Evolutionary conservation across 2,113 vertebrate genomes (phyloP), one percentile per base, ranked within the genome.

Genomic region (Brachyhypopomus gauderio): DNA sequence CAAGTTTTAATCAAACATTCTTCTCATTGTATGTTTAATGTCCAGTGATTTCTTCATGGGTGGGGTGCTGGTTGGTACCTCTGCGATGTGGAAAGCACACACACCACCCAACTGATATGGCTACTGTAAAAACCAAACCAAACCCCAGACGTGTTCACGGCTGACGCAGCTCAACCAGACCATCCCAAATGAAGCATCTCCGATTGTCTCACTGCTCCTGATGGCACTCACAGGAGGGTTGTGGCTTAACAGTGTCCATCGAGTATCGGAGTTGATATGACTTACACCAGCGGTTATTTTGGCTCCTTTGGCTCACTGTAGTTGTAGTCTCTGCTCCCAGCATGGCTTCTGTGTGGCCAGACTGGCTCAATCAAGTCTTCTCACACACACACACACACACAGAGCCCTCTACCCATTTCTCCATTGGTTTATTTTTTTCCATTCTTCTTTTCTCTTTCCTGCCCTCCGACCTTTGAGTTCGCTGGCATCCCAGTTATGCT

Each of bases 401-500:
- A 23, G 17, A 14, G n/a, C 63, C 9, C 4, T 16, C 70, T 75
- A 45, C 62, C 62, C 41, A 52, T 14, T 23, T 16, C 41, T 55
- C 36, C 64, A 23, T n/a, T 5, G 22, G 14, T 64, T 48, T 74
- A 75, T 48, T 62, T 58, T 30, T 52, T 30, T n/a, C n/a, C 2
- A 27, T 11, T 27, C 69, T 9, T 34, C 5, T 23, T 25, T 71
- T n/a, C 67, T 63, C 72, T 80, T 60, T 12, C 52, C 36, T 56
- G 8, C 69, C 22, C 23, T 60, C 71, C 41, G n/a, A 34, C 64
- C 34, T 30, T 5, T 52, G 45, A 56, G 41, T 67, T 12, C 27
- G 63, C 77, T 23, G 6, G 17, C 20, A 74, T 30, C 36, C 25
- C 74, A 67, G 55, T 83, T 62, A 99, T 6, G 96, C 97, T 89